Evolutionary conservation across 1,140 invertebrate genomes (phyloP), one percentile per base, ranked within the genome.

Genomic region (Conopomorpha cramerella): DNA sequence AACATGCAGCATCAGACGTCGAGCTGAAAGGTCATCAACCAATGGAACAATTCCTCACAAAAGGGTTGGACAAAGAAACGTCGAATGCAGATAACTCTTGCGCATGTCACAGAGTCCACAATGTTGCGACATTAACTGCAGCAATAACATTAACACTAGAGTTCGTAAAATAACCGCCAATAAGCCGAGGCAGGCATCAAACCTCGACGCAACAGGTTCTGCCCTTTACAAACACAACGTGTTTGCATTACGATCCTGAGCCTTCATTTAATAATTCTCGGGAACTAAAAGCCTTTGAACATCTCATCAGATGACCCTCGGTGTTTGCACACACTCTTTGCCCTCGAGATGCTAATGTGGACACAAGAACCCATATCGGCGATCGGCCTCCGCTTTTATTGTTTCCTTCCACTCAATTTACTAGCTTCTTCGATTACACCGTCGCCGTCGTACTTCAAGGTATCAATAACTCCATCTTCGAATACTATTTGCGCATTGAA

Each of bases 261-360:
- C 55, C 65, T 70, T 73, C 68, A 71, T 74, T 74, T 70, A 74
- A 73, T 73, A 73, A 74, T 74, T 71, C 70, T 71, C 66, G 66
- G 70, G 70, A 74, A 71, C 66, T 74, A 74, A 74, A 74, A 74
- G 70, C 64, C 70, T 74, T 74, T 70, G 68, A 71, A 74, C 70
- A 74, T 74, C 70, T 72, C 70, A 74, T 74, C 70, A 70, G 70
- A 67, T 74, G 70, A 71, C 70, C 70, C 70, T 67, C 53, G 51
- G 40, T 74, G 70, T 74, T 74, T 74, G 66, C 70, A 71, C 65
- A 68, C 57, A 70, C 66, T 71, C 61, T 65, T 68, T 55, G 6
- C 19, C 51, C 39, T 60, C 60, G 64, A 70, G 65, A 70, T 71
- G 70, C 70, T 74, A 70, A 71, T 74, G 70, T 74, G 63, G 70